These are phyloP conservation scores for Himalopsyche japonica DNA, from an alignment of 2,888 invertebrate genomes.

Conservation along the genomic window DNA sequence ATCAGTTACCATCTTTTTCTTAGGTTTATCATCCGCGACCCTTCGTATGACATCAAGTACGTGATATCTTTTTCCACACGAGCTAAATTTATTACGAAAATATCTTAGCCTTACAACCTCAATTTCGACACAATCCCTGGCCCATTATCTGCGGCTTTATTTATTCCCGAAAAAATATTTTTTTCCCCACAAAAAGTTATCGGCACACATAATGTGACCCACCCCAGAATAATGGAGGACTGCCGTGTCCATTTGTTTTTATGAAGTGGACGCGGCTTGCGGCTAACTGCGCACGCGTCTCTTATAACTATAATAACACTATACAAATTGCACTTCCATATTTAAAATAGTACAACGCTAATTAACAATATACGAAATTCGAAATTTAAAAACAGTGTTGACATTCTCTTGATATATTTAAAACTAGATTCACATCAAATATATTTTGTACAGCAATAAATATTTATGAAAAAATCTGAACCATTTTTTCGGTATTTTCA, in stretches of 20 bases:
- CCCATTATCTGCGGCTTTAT: neutral
- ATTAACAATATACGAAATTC: too few species aligned
- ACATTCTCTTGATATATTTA: too few species aligned
- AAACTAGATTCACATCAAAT: too few species aligned
- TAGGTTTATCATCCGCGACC: neutral
- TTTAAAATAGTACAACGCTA: too few species aligned
- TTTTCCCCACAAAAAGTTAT: neutral
- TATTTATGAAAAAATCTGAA: too few species aligned
- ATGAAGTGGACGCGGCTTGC: constrained; percentile 29
- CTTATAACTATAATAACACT: neutral
- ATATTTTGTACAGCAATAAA: too few species aligned
- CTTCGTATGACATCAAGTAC: neutral
- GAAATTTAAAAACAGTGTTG: too few species aligned
- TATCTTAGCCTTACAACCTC: neutral
- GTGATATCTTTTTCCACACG: neutral
- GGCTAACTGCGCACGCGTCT: constrained; percentile 9
- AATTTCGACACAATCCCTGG: neutral
- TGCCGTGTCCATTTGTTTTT: constrained; percentile 26
- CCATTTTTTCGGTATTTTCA: too few species aligned
- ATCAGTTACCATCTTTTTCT: neutral
- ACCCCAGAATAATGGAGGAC: neutral
- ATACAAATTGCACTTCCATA: too few species aligned
- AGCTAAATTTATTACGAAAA: neutral
- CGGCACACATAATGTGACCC: neutral
- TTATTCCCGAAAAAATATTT: neutral